A percentile compares a stretch with the other conserved stretches of the same genome.
These are phyloP conservation scores for Sturnus vulgaris DNA, from an alignment of 2,113 vertebrate genomes.

Conservation along the genomic window DNA sequence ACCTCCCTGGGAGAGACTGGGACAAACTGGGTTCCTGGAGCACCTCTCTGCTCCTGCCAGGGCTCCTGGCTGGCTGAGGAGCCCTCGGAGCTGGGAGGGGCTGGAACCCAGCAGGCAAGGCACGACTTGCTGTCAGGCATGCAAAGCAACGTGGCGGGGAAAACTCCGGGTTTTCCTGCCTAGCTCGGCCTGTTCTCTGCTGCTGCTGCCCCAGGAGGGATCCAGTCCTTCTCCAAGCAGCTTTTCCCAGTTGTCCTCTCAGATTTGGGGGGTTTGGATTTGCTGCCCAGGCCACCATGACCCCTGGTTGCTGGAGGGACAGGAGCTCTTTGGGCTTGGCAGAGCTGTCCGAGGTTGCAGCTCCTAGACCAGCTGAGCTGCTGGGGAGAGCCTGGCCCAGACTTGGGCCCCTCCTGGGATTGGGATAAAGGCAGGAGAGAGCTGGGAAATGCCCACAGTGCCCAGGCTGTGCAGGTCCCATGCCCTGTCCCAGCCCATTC, in stretches of 20 bases:
- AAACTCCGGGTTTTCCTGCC: conserved; percentile 26
- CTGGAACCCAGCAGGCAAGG: conserved; percentile 22
- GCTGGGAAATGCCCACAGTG: not conserved
- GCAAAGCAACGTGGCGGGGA: conserved; percentile 20
- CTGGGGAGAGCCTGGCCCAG: not conserved
- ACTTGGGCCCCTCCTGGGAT: not conserved
- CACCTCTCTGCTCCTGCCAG: not conserved
- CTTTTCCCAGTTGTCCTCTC: not conserved
- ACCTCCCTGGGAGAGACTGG: not conserved
- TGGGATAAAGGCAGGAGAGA: not conserved
- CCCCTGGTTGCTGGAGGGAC: not conserved
- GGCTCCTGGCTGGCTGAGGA: not conserved
- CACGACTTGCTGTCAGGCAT: conserved; percentile 61
- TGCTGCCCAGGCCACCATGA: not conserved
- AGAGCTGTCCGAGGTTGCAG: rapidly evolving
- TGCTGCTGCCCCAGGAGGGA: not conserved
- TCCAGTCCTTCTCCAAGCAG: not conserved
- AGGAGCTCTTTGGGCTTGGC: not conserved
- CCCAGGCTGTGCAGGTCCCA: not conserved
- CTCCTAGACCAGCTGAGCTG: not conserved
- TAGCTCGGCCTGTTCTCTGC: not conserved
- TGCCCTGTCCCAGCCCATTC: rapidly evolving
- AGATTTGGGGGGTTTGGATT: not conserved
- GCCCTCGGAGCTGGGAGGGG: conserved; percentile 39
- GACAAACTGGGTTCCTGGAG: not conserved